Conservation (phyloP, 2,113 vertebrate genomes). For the Lonchura striata region DNA sequence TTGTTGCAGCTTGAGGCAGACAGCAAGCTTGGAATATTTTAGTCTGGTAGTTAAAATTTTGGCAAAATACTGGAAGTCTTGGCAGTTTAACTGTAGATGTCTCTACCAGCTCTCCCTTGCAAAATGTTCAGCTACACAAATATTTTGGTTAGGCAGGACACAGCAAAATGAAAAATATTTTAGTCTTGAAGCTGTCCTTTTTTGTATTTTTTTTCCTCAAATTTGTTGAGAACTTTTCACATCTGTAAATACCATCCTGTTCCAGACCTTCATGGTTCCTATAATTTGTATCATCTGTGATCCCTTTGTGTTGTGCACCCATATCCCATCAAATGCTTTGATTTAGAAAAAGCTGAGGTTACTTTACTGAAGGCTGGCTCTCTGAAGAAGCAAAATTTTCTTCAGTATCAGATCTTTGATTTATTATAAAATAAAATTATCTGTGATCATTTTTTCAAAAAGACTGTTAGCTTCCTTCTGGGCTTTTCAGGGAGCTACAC, state of each 20-base stretch:
- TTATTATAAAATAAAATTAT: neutral
- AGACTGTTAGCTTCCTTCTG: neutral
- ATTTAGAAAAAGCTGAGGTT: neutral
- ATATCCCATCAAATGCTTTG: neutral
- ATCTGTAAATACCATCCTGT: neutral
- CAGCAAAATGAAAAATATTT: neutral
- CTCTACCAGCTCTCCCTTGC: constrained; percentile 19
- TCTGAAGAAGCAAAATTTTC: neutral
- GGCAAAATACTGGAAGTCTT: constrained; percentile 24
- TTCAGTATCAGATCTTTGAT: neutral
- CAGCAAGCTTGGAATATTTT: constrained; percentile 36
- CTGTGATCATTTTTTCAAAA: neutral
- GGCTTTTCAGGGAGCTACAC: neutral
- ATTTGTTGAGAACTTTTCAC: neutral
- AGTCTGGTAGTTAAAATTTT: constrained; percentile 32
- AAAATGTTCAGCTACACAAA: neutral
- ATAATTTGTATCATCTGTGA: neutral
- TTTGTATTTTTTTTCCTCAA: neutral
- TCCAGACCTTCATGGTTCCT: neutral
- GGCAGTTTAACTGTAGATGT: constrained; percentile 19
- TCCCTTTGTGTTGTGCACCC: neutral
- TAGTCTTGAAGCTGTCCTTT: neutral
- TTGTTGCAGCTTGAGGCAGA: neutral
- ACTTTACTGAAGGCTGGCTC: neutral
- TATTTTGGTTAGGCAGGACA: constrained; percentile 5